These are phyloP conservation scores for Rhinogobius similis DNA, from an alignment of 2,113 vertebrate species.

Conservation along the genomic window DNA sequence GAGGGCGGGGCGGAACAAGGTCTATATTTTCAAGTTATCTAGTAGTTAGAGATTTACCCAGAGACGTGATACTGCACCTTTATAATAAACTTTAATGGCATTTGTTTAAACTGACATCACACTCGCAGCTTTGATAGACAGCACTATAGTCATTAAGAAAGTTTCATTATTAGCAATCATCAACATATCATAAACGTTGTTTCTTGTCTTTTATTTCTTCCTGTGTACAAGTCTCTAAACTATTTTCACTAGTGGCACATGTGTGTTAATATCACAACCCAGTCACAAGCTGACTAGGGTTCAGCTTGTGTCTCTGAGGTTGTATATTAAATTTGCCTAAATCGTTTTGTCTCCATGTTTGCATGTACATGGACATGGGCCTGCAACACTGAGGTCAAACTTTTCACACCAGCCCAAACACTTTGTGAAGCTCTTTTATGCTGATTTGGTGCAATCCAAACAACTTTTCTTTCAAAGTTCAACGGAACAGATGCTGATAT, in stretches of 20 bases:
- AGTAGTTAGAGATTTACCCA: background rate
- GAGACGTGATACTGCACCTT: background rate
- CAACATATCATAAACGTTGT: background rate
- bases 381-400: background rate
- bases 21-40: background rate
- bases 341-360: background rate
- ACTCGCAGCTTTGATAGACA: background rate
- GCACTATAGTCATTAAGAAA: background rate
- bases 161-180: background rate
- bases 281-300: too few relatives aligned
- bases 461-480: too few relatives aligned
- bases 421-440: background rate
- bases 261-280: too few relatives aligned
- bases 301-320: background rate
- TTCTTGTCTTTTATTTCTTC: background rate
- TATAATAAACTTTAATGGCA: background rate
- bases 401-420: background rate
- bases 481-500: background rate
- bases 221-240: background rate
- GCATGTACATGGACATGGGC: background rate
- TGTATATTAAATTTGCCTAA: background rate
- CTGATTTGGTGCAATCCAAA: background rate
- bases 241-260: background rate
- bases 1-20: too few relatives aligned
- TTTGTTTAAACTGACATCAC: background rate